Evolutionary conservation across 2,888 invertebrate genomes (phyloP).

Genomic region (Artemia sp.): DNA sequence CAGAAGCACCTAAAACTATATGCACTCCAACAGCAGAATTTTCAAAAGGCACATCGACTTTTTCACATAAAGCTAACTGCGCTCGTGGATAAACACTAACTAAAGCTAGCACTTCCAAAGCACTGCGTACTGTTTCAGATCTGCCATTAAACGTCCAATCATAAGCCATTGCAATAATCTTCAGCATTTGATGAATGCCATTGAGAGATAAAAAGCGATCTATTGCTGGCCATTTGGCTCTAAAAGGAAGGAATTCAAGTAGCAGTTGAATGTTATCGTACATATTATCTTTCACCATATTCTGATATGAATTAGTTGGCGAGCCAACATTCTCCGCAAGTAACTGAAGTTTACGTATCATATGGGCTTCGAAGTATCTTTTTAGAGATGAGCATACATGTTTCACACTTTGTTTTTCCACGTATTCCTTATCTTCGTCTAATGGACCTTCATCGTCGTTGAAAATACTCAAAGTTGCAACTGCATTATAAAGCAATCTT

Average conservation of each 20-base stretch:
- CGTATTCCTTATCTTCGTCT: conserved; percentile 74
- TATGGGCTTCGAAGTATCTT: conserved; percentile 77
- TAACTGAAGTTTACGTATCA: conserved; percentile 57
- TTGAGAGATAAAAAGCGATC: conserved; percentile 68
- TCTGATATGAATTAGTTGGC: conserved; percentile 29
- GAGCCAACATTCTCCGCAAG: conserved; percentile 41
- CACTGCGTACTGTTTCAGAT: conserved; percentile 61
- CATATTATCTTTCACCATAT: conserved; percentile 54
- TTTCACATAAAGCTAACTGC: conserved; percentile 36
- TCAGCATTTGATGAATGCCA: conserved; percentile 54
- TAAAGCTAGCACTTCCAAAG: conserved; percentile 66
- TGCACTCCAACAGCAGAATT: conserved; percentile 59
- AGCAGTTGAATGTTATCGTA: conserved; percentile 68
- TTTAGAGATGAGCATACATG: conserved; percentile 78
- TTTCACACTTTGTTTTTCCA: conserved; percentile 70
- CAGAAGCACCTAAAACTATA: conserved; percentile 66
- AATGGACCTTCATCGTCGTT: conserved; percentile 43
- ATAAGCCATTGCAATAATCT: conserved; percentile 70
- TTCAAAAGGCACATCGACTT: conserved; percentile 44
- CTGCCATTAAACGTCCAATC: conserved; percentile 81
- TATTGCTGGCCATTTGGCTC: conserved; percentile 71
- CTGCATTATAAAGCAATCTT: conserved; percentile 79
- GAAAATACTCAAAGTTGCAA: conserved; percentile 67
- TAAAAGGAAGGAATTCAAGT: conserved; percentile 53
- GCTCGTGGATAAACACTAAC: conserved; percentile 73